Conservation (phyloP, 2,113 vertebrate genomes). For the Aegotheles bennettii region DNA sequence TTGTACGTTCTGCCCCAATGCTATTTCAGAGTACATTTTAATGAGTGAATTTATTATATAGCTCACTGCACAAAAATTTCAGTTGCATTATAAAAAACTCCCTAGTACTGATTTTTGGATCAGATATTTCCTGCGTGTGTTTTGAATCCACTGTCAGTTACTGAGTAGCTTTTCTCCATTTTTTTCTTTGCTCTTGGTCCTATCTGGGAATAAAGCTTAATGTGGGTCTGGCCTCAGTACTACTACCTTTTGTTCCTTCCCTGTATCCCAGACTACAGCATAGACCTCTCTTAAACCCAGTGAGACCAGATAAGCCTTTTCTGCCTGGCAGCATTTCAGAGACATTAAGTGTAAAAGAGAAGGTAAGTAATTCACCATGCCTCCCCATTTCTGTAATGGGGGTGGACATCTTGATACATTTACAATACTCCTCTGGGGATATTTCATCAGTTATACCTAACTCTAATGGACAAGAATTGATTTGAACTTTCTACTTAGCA, state of each 20-base stretch:
- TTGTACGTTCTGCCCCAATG: slow-evolving; percentile 17
- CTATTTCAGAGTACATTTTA: slow-evolving; percentile 25
- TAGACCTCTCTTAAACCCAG: slow-evolving; percentile 62
- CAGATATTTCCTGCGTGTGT: slow-evolving; percentile 25
- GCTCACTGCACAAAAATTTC: slow-evolving; percentile 48
- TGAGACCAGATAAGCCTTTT: slow-evolving; percentile 72
- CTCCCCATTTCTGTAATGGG: slow-evolving; percentile 80
- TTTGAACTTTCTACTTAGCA: slow-evolving; percentile 83
- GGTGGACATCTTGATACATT: slow-evolving; percentile 81
- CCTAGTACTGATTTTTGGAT: slow-evolving; percentile 10
- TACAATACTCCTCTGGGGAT: slow-evolving; percentile 80
- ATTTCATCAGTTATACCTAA: slow-evolving; percentile 85
- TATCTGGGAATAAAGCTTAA: background rate
- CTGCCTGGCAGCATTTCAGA: slow-evolving; percentile 75
- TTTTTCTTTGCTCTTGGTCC: background rate
- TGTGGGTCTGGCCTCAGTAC: background rate
- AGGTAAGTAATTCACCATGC: slow-evolving; percentile 80
- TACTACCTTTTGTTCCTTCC: background rate
- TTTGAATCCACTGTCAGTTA: slow-evolving; percentile 1
- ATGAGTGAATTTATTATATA: slow-evolving; percentile 52
- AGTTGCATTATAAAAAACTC: slow-evolving; percentile 33
- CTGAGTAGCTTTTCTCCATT: background rate
- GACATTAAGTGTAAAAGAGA: slow-evolving; percentile 80
- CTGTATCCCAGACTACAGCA: slow-evolving; percentile 47
- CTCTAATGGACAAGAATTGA: slow-evolving; percentile 88